phyloP scores from a whole-genome alignment of 1,140 invertebrate species.

The Drosophila paulistorum region DNA sequence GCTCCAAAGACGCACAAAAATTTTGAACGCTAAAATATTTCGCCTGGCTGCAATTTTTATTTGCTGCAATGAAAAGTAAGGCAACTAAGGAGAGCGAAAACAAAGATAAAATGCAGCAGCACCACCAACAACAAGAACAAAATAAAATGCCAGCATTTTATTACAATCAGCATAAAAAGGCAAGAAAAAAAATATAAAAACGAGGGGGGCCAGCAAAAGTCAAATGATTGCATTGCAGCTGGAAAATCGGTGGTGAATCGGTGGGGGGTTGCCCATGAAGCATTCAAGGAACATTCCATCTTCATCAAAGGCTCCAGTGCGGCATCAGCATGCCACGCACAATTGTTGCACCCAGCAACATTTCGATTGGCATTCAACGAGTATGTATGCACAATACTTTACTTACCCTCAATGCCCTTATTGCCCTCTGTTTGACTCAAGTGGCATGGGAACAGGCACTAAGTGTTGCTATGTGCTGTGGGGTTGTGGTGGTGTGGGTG shows the following conservation, averaged over 20 bases:
- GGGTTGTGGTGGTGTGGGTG: no score
- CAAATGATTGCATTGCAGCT: constrained; percentile 75
- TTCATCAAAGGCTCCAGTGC: constrained; percentile 68
- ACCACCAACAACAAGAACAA: constrained; percentile 2
- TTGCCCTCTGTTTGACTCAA: constrained; percentile 48
- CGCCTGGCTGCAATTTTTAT: constrained; percentile 21
- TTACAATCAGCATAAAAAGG: constrained; percentile 64
- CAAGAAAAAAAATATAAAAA: constrained; percentile 3
- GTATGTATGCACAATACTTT: constrained; percentile 2
- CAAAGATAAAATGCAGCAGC: constrained; percentile 15
- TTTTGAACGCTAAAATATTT: constrained; percentile 21
- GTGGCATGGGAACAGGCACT: constrained; percentile 64
- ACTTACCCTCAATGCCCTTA: constrained; percentile 10
- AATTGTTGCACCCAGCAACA: constrained; percentile 55
- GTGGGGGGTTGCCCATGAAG: neutral
- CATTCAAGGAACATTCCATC: constrained; percentile 56
- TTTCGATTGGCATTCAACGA: constrained; percentile 47
- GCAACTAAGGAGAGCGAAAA: constrained; percentile 32
- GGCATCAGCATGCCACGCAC: constrained; percentile 55
- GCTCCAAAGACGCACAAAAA: neutral
- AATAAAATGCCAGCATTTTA: constrained; percentile 54
- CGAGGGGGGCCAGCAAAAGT: constrained; percentile 55
- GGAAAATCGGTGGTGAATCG: constrained; percentile 16
- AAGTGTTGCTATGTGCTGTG: constrained; percentile 11
- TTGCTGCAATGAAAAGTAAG: constrained; percentile 60